Evolutionary conservation across 2,113 vertebrate genomes (phyloP), one percentile per base, ranked within the genome.

Genomic region (Grammomys dolichurus): DNA sequence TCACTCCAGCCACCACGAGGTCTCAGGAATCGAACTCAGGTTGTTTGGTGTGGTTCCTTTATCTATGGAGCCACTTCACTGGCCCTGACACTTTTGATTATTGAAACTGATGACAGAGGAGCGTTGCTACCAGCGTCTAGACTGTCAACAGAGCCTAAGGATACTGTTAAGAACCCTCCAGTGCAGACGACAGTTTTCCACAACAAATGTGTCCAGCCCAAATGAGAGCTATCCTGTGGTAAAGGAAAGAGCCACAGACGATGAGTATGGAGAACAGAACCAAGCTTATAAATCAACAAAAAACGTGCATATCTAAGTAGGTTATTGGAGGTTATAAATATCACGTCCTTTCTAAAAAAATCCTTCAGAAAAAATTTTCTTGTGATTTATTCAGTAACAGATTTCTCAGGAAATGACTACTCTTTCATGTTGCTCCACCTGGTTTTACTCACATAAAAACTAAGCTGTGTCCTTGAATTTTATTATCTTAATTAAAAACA

Each of bases 401-500:
- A 85, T 88, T 93, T 95, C 51, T 95, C 40, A 60, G 10, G 43
- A 90, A 69, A 75, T 43, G 36, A 84, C 56, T 90, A 43, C 20
- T 96, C 92, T 95, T 87, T 48, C 20, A 8, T 54, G 46, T 87
- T 89, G 12, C 65, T 22, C 16, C 5, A 70, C 17, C 56, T 12
- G 17, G 84, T 91, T 94, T 65, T 54, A 87, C 48, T 87, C 69
- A 89, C 92, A 54, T 89, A 54, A 56, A 77, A 95, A 91, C 67
- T 36, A 93, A 93, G 3, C 63, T 80, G 14, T 91, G 26, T 5
- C 67, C 24, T 96, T 95, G 26, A 89, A 90, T 92, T 95, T 81
- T 9, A 87, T 95, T 95, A 96, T 94, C 60, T 54, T 72, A 88
- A 95, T 96, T 96, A 75, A 81, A 67, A 98, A 58, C 56, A 91